Base-by-base conservation (phyloP, 2,113 vertebrate species). In the Petrocephalus zakoni region DNA sequence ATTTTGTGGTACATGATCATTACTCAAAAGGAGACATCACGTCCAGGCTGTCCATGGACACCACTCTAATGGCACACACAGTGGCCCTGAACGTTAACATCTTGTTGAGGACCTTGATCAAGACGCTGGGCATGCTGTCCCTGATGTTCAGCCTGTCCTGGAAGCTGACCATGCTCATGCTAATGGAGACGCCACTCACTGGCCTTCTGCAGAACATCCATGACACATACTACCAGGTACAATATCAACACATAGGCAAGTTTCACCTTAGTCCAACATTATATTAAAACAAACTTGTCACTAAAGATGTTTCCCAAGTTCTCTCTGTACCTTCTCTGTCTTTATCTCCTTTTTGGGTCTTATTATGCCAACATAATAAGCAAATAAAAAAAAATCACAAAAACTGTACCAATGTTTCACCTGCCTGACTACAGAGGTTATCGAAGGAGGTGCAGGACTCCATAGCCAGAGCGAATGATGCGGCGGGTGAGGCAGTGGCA, bases 81-180 rank as follows among this genome's bases (percentile, higher is more conserved):
- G 96, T 98, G 7, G 91, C 96, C 2, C 0, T 90, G 0, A 97
- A 97, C 10, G 91, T 93, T 87, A 98, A 98, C 0, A 37, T 97
- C 0, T 22, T 97, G n/a, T 90, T 97, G 89, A 94, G 97, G 68
- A 96, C 92, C 0, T 72, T 97, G 75, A 92, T 97, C 1, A 95
- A 96, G 55, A 96, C 95, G 0, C 0, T 95, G 52, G 96, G 96
- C 1, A 94, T 96, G 6, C 93, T 95, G 10, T 78, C 64, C 52
- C 94, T 97, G 88, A 98, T 97, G 97, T 7, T 95, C 87, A 91
- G 0, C 4, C 90, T 97, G 0, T 97, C 97, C 0, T 96, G 96
- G 90, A 95, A 93, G 46, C 95, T 98, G 81, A 97, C 97, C 0
- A 84, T 97, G 0, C 92, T 98, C 0, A 95, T 95, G 0, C 85